Evolutionary conservation across 1,140 invertebrate species (phyloP).

Genomic region (Pogonomyrmex californicus): DNA sequence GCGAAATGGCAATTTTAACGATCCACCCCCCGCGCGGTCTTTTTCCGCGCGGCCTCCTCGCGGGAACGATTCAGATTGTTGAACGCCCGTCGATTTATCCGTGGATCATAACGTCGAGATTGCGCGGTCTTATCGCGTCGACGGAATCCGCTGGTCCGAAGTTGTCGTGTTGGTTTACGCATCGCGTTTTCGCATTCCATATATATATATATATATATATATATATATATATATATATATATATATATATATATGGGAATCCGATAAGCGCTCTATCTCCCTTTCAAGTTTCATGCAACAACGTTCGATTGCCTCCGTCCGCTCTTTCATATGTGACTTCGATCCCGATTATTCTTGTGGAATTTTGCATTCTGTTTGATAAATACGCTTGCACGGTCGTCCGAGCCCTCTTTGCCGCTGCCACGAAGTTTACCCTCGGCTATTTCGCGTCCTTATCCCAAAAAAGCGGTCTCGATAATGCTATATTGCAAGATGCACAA

Average conservation of each 20-base stretch:
- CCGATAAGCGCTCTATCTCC: conserved; percentile 41
- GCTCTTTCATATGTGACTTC: background rate
- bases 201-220: conserved; percentile 4
- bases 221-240: no score
- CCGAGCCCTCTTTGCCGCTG: background rate
- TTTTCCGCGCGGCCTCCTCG: conserved; percentile 46
- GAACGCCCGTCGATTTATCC: conserved; percentile 55
- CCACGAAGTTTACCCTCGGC: conserved; percentile 26
- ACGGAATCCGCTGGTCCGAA: conserved; percentile 32
- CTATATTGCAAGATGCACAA: background rate
- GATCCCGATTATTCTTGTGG: conserved; percentile 38
- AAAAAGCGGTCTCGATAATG: background rate
- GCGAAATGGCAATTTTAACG: conserved; percentile 59
- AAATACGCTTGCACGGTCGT: background rate
- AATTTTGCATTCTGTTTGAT: conserved; percentile 37
- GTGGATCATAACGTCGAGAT: conserved; percentile 58
- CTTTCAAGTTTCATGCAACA: conserved; percentile 38
- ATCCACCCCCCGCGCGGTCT: background rate
- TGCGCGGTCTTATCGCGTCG: conserved; percentile 52
- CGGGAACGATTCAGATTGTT: conserved; percentile 61
- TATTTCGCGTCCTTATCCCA: background rate
- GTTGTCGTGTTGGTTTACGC: conserved; percentile 51
- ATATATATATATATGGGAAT: background rate
- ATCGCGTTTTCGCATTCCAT: conserved; percentile 21
- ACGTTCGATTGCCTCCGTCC: conserved; percentile 24